Conservation (phyloP, 2,113 vertebrate genomes). For the Petrocephalus zakoni region DNA sequence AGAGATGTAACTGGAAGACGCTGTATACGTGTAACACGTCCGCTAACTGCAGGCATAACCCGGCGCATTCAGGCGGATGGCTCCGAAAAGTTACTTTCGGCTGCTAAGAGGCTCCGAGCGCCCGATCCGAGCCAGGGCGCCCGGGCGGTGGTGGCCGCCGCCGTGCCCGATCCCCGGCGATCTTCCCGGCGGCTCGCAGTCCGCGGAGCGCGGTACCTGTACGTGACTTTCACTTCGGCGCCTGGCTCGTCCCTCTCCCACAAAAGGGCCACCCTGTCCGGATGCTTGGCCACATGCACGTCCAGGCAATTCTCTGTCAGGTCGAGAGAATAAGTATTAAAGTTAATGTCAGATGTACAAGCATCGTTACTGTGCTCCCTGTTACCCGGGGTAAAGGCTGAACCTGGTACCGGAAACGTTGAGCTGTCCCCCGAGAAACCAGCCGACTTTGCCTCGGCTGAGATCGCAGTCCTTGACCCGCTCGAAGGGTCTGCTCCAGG, state of each 20-base stretch:
- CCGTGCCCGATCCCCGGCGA: neutral
- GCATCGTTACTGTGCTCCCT: too few relatives aligned
- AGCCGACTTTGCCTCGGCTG: slow-evolving; percentile 55
- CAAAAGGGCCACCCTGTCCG: slow-evolving; percentile 79
- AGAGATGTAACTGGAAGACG: neutral
- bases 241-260: slow-evolving; percentile 92
- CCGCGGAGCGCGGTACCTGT: slow-evolving; percentile 63
- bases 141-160: neutral
- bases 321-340: slow-evolving; percentile 34
- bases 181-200: neutral
- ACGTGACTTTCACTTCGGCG: slow-evolving; percentile 79
- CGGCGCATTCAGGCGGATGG: neutral
- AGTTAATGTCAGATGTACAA: neutral
- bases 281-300: slow-evolving; percentile 70
- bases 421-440: slow-evolving; percentile 79
- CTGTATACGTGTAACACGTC: neutral
- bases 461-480: slow-evolving; percentile 65
- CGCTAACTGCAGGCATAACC: neutral
- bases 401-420: slow-evolving; percentile 78
- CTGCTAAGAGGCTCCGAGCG: neutral
- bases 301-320: slow-evolving; percentile 88
- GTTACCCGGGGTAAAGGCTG: neutral
- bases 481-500: slow-evolving; percentile 68
- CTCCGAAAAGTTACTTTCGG: neutral
- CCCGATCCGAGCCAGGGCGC: neutral